Conservation (phyloP, 2,888 invertebrate genomes). For the Acanthosepion pharaonis region DNA sequence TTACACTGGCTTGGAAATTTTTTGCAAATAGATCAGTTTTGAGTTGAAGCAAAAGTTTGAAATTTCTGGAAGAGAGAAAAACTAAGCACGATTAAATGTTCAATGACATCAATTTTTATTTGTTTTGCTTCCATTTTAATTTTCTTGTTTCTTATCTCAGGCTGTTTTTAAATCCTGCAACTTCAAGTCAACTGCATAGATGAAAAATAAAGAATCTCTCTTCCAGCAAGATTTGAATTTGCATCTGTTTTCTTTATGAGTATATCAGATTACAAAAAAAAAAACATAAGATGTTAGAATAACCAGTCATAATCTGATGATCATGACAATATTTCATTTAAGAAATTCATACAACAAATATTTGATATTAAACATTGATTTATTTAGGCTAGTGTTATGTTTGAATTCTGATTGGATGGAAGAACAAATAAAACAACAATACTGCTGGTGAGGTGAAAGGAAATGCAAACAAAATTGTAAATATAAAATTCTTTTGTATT, state of each 20-base stretch:
- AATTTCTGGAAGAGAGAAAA: background rate
- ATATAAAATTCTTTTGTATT: no score
- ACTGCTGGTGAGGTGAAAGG: no score
- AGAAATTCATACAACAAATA: no score
- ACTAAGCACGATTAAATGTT: background rate
- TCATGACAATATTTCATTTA: no score
- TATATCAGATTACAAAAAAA: background rate
- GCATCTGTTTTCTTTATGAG: background rate
- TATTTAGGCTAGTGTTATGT: no score
- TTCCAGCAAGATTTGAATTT: background rate
- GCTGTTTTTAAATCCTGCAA: background rate
- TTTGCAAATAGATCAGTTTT: background rate
- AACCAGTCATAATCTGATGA: no score
- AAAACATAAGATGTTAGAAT: no score
- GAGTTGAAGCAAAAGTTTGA: background rate
- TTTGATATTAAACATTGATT: no score
- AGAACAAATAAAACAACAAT: no score
- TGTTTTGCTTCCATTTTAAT: background rate
- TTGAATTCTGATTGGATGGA: no score
- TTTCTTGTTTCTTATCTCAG: background rate
- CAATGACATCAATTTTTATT: background rate
- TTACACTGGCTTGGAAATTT: background rate
- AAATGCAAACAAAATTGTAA: no score
- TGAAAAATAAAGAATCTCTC: background rate
- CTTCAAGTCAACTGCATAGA: background rate